Evolutionary conservation across 2,888 invertebrate species (phyloP), one percentile per base, ranked within the genome.

Genomic region (Leptopterna dolabrata): DNA sequence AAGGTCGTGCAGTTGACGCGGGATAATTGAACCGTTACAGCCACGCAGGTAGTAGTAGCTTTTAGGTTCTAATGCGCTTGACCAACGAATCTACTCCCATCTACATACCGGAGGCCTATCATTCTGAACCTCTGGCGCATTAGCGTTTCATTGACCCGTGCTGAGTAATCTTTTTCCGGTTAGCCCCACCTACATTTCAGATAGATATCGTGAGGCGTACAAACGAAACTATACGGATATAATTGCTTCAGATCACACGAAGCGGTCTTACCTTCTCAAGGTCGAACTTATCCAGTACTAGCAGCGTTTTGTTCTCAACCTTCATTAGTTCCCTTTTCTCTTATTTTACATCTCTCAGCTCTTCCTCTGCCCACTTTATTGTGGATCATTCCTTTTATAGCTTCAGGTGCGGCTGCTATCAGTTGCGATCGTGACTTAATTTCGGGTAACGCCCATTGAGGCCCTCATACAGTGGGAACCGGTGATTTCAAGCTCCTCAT

Each of bases 391-490:
- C 63, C 51, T 6, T 13, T 13, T 30, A 30, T n/a, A 63, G 29
- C 27, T 55, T 27, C 24, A 55, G 19, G 14, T 63, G 7, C n/a
- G 30, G 63, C 9, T 82, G 82, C 82, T 63, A 82, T 63, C 82
- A 82, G 24, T 63, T 63, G 36, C 63, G 82, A 81, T 82, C 82
- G 82, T 82, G 82, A 82, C 82, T 82, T 24, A 24, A 82, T 82
- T 82, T 82, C 0, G 24, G 82, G 13, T 30, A 11, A 63, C 24
- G 36, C 82, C 63, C 76, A 19, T n/a, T 76, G 30, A 76, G 76
- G 14, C 29, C 76, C 76, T 76, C 4, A 29, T 2, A 30, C 29
- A 14, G 55, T 27, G 51, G 55, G 51, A 81, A 81, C 81, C 81
- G 29, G 55, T 81, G 27, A 81, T 55, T 81, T 55, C 3, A 14